These are phyloP conservation scores for Peromyscus attwateri DNA, from an alignment of 2,797 vertebrate genomes.

Conservation along the genomic window DNA sequence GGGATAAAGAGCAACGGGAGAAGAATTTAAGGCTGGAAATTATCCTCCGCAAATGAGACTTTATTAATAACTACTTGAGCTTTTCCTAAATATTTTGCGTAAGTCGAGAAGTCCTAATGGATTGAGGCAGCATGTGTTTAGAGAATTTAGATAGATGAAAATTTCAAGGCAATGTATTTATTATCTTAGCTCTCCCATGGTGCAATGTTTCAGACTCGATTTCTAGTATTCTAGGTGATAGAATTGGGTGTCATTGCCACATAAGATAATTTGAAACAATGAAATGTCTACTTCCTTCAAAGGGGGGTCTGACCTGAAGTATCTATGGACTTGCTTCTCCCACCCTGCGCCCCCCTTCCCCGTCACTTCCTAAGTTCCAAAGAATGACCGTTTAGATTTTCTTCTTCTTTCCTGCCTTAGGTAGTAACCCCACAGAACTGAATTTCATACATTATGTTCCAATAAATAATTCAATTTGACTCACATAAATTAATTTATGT, in stretches of 20 bases:
- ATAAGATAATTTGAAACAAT: conserved; percentile 41
- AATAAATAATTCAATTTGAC: conserved; percentile 57
- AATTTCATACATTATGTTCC: conserved; percentile 45
- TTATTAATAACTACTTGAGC: conserved; percentile 12
- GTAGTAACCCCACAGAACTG: conserved; percentile 20
- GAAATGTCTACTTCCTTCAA: not conserved
- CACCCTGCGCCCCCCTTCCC: not conserved
- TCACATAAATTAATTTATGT: conserved; percentile 62
- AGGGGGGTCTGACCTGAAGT: not conserved
- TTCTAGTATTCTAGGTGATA: conserved; percentile 45
- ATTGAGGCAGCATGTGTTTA: conserved; percentile 31
- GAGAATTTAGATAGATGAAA: conserved; percentile 17
- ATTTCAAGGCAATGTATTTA: not conserved
- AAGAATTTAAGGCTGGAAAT: conserved; percentile 8
- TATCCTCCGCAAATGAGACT: conserved; percentile 28
- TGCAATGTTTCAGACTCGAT: conserved; percentile 46
- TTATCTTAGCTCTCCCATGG: not conserved
- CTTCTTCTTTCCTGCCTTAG: conserved; percentile 28
- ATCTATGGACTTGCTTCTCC: not conserved
- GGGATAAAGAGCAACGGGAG: conserved; percentile 19
- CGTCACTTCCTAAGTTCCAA: conserved; percentile 22
- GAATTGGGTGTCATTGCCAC: not conserved
- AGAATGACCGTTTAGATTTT: conserved; percentile 54
- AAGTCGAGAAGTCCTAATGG: conserved; percentile 34
- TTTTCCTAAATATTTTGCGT: conserved; percentile 30